phyloP scores from a whole-genome alignment of 2,113 vertebrate genomes.

The Prunella fulvescens region DNA sequence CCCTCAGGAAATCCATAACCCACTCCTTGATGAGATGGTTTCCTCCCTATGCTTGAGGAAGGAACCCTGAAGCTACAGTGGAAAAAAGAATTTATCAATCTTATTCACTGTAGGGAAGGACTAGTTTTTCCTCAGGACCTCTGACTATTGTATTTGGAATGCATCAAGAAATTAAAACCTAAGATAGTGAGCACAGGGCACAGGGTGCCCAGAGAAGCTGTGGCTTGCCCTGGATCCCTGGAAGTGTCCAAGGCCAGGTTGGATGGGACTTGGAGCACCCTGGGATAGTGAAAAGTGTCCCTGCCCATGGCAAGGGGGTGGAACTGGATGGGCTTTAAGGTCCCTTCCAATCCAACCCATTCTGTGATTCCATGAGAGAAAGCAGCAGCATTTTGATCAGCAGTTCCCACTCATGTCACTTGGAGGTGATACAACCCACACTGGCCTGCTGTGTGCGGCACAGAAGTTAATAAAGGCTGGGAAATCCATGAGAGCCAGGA shows the following conservation, averaged over 20 bases:
- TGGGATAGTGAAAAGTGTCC: accelerated
- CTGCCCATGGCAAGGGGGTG: not conserved
- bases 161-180: not conserved
- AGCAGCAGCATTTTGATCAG: not conserved
- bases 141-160: not conserved
- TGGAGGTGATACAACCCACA: not conserved
- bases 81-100: not conserved
- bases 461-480: not conserved
- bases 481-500: not conserved
- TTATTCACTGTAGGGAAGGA: not conserved
- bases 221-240: not conserved
- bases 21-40: not conserved
- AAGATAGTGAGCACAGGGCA: not conserved
- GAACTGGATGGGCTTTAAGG: accelerated
- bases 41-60: not conserved
- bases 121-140: not conserved
- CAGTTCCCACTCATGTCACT: not conserved
- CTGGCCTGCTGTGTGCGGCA: not conserved
- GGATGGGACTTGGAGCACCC: accelerated
- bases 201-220: not conserved
- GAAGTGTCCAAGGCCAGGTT: not conserved
- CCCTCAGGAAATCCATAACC: not conserved
- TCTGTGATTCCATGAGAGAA: not conserved
- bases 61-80: not conserved
- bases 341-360: not conserved